phyloP scores from a whole-genome alignment of 2,888 invertebrate genomes.

The Flexamia atlantica region DNA sequence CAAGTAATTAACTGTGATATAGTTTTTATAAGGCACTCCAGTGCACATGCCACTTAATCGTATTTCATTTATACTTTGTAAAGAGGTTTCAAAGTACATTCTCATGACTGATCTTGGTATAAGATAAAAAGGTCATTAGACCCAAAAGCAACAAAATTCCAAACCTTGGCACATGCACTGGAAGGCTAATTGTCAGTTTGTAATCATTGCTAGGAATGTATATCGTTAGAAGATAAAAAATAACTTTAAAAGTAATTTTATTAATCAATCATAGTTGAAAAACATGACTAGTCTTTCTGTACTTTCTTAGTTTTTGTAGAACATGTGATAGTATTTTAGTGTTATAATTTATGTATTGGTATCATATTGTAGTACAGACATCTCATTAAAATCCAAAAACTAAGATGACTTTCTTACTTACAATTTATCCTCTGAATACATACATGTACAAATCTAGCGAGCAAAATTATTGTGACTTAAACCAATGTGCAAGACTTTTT shows the following conservation, averaged over 20 bases:
- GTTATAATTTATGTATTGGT: conserved; percentile 8
- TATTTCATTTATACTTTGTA: too few species aligned
- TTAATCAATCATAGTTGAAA: not conserved
- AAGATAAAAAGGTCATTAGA: too few species aligned
- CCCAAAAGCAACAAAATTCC: too few species aligned
- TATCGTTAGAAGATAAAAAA: not conserved
- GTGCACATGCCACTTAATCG: too few species aligned
- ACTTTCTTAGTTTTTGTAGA: not conserved
- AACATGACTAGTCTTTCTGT: conserved; percentile 11
- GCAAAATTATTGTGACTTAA: too few species aligned
- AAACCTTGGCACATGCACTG: not conserved
- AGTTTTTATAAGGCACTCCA: too few species aligned
- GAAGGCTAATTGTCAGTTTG: not conserved
- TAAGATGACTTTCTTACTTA: not conserved
- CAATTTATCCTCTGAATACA: not conserved
- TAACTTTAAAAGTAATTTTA: not conserved
- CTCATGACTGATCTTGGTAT: too few species aligned
- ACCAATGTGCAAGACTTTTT: too few species aligned
- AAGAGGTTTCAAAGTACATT: too few species aligned
- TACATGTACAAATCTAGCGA: too few species aligned
- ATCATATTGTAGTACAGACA: not conserved
- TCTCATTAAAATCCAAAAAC: not conserved
- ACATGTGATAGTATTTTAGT: not conserved
- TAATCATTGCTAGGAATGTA: not conserved
- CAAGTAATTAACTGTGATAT: too few species aligned